Evolutionary conservation across 2,113 vertebrate species (phyloP), one percentile per base, ranked within the genome.

Genomic region (Vidua macroura): DNA sequence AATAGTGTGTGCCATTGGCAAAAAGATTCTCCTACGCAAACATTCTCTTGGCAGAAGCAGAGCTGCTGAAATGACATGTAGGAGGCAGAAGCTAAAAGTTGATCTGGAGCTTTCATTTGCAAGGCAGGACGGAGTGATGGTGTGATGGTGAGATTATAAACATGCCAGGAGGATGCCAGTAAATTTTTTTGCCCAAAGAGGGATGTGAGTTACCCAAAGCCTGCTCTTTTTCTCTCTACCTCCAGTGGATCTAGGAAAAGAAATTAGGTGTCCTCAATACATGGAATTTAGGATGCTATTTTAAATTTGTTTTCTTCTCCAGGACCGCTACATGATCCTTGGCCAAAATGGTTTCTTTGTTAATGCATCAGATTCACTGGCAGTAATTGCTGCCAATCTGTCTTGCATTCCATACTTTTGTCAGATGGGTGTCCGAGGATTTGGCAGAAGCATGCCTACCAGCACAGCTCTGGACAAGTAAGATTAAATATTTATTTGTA

Each of bases 261-360:
- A 84, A 81, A 72, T 66, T 9, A 7, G 8, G 8, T 33, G 13
- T 53, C 35, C 19, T 21, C n/a, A 23, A 28, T 76, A 53, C n/a
- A 18, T 15, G 41, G 27, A 28, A 51, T 92, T 73, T 79, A 83
- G 90, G 77, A 63, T 72, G 11, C 22, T 83, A 52, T 56, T 78
- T 86, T 53, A 23, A 78, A 55, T 89, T 96, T 93, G 49, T 93
- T 93, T 92, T 97, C 75, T 93, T 93, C 92, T 70, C 31, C 96
- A 99, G 99, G 99, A 99, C 96, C 99, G 99, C 24, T 99, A 99
- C 80, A 99, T 99, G 99, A 99, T 99, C 95, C 98, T 99, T 18
- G 99, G 99, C 92, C 98, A 99, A 94, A 99, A 99, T 31, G 99
- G 99, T 87, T 99, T 99, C 97, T 99, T 99, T 78, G 99, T 99